Conservation (phyloP, 2,113 vertebrate species). For the Mesocricetus auratus region DNA sequence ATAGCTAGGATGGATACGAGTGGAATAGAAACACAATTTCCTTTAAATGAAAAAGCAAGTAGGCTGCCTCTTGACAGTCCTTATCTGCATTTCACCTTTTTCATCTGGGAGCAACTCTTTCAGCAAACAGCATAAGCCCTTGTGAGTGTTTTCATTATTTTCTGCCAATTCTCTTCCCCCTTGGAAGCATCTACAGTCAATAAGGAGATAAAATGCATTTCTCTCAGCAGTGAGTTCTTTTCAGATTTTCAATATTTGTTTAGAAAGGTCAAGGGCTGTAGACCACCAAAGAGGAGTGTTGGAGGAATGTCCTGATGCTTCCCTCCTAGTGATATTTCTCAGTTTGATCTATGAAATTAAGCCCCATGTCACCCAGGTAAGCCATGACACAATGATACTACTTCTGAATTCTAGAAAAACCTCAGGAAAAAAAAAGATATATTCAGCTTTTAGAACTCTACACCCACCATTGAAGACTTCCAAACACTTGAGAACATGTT, state of each 20-base stretch:
- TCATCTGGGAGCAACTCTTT: conserved; percentile 15
- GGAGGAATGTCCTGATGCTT: not conserved
- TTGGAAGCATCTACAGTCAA: conserved; percentile 59
- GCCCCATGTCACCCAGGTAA: not conserved
- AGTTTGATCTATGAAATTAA: conserved; percentile 2
- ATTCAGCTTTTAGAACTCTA: not conserved
- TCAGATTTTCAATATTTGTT: conserved; percentile 66
- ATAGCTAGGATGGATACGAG: conserved; percentile 46
- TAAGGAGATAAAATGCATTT: conserved; percentile 74
- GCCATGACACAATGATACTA: not conserved
- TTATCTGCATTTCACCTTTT: conserved; percentile 64
- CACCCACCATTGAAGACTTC: not conserved
- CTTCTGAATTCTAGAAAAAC: conserved; percentile 32
- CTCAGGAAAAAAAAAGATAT: not conserved
- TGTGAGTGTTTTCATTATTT: conserved; percentile 76
- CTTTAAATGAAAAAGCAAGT: conserved; percentile 54
- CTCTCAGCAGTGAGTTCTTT: conserved; percentile 32
- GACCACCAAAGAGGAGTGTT: not conserved
- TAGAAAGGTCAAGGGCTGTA: conserved; percentile 25
- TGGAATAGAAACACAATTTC: conserved; percentile 64
- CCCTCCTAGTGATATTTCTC: not conserved
- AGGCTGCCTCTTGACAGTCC: not conserved
- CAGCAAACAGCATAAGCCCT: not conserved
- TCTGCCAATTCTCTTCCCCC: conserved; percentile 46
- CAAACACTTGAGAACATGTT: not conserved